These are phyloP conservation scores for Hydropsyche tenuis DNA, from an alignment of 1,140 invertebrate genomes.

Conservation along the genomic window DNA sequence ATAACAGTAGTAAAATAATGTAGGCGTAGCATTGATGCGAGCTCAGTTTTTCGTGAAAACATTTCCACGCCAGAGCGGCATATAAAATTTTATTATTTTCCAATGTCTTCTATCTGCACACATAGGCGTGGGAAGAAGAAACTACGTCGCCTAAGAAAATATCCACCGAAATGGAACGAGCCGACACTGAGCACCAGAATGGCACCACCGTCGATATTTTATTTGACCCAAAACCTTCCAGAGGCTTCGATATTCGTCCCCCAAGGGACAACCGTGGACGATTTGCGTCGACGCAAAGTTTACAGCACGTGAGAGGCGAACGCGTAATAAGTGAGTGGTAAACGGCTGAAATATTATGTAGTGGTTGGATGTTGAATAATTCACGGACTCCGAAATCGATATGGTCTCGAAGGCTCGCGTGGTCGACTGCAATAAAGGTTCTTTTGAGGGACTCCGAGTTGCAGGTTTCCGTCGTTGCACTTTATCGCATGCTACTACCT, in stretches of 20 bases:
- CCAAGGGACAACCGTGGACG: neutral
- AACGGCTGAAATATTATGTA: too few species aligned
- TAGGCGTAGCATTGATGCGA: neutral
- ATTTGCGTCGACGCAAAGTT: neutral
- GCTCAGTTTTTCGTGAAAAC: neutral
- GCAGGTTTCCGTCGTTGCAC: conserved; percentile 11
- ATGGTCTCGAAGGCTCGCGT: neutral
- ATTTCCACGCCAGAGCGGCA: conserved; percentile 1
- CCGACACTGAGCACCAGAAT: conserved; percentile 40
- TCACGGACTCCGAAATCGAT: neutral
- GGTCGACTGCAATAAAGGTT: conserved; percentile 20
- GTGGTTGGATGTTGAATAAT: too few species aligned
- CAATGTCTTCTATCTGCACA: conserved; percentile 13
- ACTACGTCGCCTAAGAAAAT: conserved; percentile 30
- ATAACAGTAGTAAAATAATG: neutral
- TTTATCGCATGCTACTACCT: conserved; percentile 17
- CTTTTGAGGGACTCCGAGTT: too few species aligned
- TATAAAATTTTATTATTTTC: conserved; percentile 35
- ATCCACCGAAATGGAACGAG: conserved; percentile 26
- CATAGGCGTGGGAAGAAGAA: neutral
- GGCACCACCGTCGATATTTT: conserved; percentile 45
- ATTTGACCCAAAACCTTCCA: conserved; percentile 37
- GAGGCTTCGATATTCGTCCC: neutral
- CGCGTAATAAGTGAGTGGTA: too few species aligned
- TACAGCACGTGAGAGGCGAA: too few species aligned